A percentile compares a stretch with the other conserved stretches of the same genome.
Conservation (phyloP, 2,113 vertebrate species). For the Uropsilus gracilis region DNA sequence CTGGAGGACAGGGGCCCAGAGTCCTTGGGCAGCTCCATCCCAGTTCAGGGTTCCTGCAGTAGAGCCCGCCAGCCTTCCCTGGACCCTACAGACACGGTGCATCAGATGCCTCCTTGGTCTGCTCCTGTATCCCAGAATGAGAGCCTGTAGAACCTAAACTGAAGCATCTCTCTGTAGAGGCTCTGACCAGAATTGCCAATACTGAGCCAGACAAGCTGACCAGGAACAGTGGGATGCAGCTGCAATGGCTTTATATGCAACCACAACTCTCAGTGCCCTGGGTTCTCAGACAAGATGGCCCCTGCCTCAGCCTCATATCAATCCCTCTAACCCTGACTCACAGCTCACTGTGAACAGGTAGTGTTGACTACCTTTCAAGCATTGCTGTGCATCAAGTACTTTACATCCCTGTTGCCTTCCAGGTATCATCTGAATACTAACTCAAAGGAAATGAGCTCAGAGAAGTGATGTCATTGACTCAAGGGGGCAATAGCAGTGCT, state of each 20-base stretch:
- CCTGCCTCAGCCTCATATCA: background rate
- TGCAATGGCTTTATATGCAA: background rate
- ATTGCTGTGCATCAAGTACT: background rate
- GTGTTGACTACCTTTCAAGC: background rate
- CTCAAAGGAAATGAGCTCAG: background rate
- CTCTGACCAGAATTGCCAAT: background rate
- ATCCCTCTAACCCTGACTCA: background rate
- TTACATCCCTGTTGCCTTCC: background rate
- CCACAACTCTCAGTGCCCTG: background rate
- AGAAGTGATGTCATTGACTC: background rate
- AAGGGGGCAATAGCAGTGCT: background rate
- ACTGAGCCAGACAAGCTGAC: background rate
- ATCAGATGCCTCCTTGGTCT: background rate
- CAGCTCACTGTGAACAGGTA: background rate
- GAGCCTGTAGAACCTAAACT: background rate
- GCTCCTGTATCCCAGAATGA: background rate
- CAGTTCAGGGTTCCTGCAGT: background rate
- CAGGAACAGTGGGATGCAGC: background rate
- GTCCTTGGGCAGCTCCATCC: background rate
- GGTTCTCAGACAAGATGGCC: background rate
- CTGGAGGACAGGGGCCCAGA: background rate
- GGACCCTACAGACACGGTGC: background rate
- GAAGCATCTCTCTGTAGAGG: background rate
- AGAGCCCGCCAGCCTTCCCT: background rate
- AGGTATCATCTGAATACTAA: background rate